Evolutionary conservation across 2,888 invertebrate genomes (phyloP), one percentile per base, ranked within the genome.

Genomic region (Clitarchus hookeri): DNA sequence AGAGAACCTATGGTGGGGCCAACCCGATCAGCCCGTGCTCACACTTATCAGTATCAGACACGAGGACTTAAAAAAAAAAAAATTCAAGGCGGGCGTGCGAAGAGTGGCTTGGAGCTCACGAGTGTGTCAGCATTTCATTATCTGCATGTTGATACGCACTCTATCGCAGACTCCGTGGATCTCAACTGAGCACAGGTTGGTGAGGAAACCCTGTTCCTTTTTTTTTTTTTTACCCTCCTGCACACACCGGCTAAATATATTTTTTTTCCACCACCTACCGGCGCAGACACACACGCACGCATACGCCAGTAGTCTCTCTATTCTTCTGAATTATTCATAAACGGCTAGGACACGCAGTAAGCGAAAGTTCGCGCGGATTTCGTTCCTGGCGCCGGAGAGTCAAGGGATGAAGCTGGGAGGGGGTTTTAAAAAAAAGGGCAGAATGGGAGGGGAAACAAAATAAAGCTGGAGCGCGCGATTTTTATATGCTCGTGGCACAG

Each of bases 311-410:
- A 48, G 48, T 16, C 48, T 16, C 48, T 16, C 16, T 48, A 16
- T 65, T 65, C 12, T 65, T 65, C 19, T 65, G 65, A 65, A 65
- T 65, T 65, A 65, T 65, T 65, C 65, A 65, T 65, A 65, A 65
- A 19, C n/a, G 65, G 65, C 65, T 65, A 65, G 65, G 65, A 65
- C 65, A 65, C 16, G 65, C 65, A 65, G 65, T 65, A 65, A 65
- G 65, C 65, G n/a, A 65, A 65, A 65, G 65, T 65, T 65, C 65
- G 65, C 23, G n/a, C 65, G 65, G 65, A 65, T 65, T 65, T 65
- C n/a, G 65, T 65, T 65, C 65, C n/a, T 65, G 23, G 19, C 65
- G 65, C 65, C 11, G 23, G 12, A 19, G 65, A 65, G 65, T 53
- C 53, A 19, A 53, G 65, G 65, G 65, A 65, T 65, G n/a, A 65